A percentile compares a stretch with the other conserved stretches of the same genome.
These are phyloP conservation scores for Pterocles gutturalis DNA, from an alignment of 2,113 vertebrate species.

Conservation along the genomic window DNA sequence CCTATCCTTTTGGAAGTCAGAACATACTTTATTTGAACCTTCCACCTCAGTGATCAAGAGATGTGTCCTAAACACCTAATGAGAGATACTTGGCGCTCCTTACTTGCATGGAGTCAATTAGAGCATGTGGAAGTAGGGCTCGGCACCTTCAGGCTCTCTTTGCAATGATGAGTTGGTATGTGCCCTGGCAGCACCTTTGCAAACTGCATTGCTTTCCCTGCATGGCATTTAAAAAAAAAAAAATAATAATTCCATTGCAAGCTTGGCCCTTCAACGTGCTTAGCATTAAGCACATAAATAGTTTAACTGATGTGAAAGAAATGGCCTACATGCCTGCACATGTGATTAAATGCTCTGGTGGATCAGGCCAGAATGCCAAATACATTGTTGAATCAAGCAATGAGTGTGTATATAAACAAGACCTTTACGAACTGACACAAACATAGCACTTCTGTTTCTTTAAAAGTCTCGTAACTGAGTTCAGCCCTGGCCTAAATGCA, in stretches of 20 bases:
- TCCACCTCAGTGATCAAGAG: not conserved
- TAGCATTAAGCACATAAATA: not conserved
- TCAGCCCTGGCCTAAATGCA: not conserved
- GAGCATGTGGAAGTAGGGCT: not conserved
- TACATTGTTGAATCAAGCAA: not conserved
- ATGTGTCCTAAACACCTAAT: not conserved
- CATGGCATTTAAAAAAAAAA: not conserved
- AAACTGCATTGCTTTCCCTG: not conserved
- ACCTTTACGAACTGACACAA: conserved; percentile 1
- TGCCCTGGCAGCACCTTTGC: not conserved
- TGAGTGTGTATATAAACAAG: not conserved
- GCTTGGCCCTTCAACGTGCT: not conserved
- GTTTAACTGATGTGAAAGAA: conserved; percentile 17
- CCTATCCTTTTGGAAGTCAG: not conserved
- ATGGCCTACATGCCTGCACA: not conserved
- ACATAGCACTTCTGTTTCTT: not conserved
- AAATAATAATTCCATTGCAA: not conserved
- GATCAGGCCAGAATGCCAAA: not conserved
- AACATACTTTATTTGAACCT: not conserved
- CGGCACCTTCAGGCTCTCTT: not conserved
- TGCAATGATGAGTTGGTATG: not conserved
- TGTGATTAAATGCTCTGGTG: conserved; percentile 28
- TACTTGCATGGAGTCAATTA: not conserved
- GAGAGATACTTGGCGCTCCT: not conserved
- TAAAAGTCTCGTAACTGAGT: not conserved